These are phyloP conservation scores for Melikaiella ostensackeni DNA, from an alignment of 2,888 invertebrate species.

Conservation along the genomic window DNA sequence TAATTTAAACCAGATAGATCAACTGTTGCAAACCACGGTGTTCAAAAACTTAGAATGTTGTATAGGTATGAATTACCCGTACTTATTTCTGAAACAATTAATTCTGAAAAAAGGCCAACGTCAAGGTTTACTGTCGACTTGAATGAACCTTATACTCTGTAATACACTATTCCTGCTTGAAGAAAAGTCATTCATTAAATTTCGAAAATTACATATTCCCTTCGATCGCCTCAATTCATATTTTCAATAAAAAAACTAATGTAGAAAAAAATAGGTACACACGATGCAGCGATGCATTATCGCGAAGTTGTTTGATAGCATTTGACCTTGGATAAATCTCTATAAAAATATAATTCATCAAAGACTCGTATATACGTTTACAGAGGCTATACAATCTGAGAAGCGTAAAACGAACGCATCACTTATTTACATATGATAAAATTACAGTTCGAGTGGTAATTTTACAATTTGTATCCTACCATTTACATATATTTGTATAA, in stretches of 20 bases:
- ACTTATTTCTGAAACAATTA: not conserved
- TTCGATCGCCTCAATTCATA: not conserved
- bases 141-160: not conserved
- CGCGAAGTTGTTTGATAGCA: not conserved
- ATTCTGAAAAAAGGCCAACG: not conserved
- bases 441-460: constrained; percentile 18
- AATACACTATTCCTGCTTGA: not conserved
- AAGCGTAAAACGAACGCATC: not conserved
- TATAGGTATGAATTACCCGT: not conserved
- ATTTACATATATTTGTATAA: constrained; percentile 5
- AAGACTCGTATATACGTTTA: not conserved
- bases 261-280: not conserved
- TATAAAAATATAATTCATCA: constrained; percentile 35
- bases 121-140: not conserved
- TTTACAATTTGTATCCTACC: constrained; percentile 1
- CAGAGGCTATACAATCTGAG: not conserved
- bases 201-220: not conserved
- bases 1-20: not conserved
- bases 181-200: not conserved
- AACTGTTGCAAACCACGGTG: not conserved
- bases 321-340: constrained; percentile 5
- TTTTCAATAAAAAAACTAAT: not conserved
- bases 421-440: constrained; percentile 19
- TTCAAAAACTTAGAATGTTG: not conserved
- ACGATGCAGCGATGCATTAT: not conserved